These are phyloP conservation scores for Cygnus buccinator DNA, from an alignment of 2,113 vertebrate genomes.

Conservation along the genomic window DNA sequence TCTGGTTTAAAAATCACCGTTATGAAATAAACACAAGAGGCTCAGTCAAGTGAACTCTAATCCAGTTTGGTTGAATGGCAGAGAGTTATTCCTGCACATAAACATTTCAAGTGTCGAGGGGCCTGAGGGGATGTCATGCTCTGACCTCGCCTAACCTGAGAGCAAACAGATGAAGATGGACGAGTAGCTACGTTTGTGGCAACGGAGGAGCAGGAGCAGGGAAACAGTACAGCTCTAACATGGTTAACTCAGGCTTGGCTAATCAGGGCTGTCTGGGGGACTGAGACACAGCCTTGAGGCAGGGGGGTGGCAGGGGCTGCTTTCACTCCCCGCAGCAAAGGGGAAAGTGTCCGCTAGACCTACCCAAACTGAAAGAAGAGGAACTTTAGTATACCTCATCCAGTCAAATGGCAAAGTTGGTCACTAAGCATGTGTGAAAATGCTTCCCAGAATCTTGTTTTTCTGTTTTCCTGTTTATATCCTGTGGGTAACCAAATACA, in stretches of 20 bases:
- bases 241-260: background rate
- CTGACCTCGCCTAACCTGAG: background rate
- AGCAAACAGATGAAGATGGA: background rate
- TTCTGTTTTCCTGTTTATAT: background rate
- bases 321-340: background rate
- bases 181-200: accelerated
- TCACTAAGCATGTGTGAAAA: background rate
- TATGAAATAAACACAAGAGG: background rate
- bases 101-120: background rate
- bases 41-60: background rate
- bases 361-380: background rate
- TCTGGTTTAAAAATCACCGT: background rate
- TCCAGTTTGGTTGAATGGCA: background rate
- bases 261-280: background rate
- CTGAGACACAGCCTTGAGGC: background rate
- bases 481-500: background rate
- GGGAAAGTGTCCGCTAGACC: background rate
- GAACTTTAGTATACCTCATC: background rate
- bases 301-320: background rate
- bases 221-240: accelerated
- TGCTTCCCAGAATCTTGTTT: background rate
- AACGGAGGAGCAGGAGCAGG: background rate
- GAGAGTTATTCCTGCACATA: background rate
- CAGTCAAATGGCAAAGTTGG: background rate
- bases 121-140: accelerated